Conservation (phyloP, 2,113 vertebrate species). For the Ellobius talpinus region DNA sequence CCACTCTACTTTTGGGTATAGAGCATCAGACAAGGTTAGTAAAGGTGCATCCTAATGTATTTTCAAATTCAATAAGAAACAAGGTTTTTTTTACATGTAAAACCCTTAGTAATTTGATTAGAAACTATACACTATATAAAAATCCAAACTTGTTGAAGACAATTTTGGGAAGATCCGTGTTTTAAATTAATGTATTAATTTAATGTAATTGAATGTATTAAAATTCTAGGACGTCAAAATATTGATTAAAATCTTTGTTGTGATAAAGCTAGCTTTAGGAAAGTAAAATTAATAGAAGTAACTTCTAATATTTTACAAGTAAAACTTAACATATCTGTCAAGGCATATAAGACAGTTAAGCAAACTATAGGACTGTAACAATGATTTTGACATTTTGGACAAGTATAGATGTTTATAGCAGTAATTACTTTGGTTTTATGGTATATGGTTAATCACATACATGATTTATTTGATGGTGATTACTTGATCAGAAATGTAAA, state of each 20-base stretch:
- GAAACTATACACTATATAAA: background rate
- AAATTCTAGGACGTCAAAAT: slow-evolving; percentile 36
- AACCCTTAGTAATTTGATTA: background rate
- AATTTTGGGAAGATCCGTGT: background rate
- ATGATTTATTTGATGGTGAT: background rate
- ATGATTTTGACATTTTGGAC: slow-evolving; percentile 39
- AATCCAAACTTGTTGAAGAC: slow-evolving; percentile 1
- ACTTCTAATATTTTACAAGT: slow-evolving; percentile 30
- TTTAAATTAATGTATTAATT: background rate
- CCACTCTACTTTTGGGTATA: background rate
- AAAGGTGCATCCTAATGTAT: background rate
- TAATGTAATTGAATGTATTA: background rate
- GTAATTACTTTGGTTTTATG: slow-evolving; percentile 40
- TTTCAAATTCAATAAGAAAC: background rate
- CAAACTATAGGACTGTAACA: slow-evolving; percentile 17
- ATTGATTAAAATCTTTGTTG: slow-evolving; percentile 5
- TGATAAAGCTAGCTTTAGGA: background rate
- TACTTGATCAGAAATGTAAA: slow-evolving; percentile 13
- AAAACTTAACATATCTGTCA: slow-evolving; percentile 17
- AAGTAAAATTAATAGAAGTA: slow-evolving; percentile 46
- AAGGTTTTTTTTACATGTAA: background rate
- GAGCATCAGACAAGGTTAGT: background rate
- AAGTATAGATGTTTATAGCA: background rate
- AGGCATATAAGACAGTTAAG: slow-evolving; percentile 23
- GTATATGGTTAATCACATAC: slow-evolving; percentile 16